A percentile compares a stretch with the other conserved stretches of the same genome.
phyloP scores from a whole-genome alignment of 2,888 invertebrate species.

The Cheilosia urbana region DNA sequence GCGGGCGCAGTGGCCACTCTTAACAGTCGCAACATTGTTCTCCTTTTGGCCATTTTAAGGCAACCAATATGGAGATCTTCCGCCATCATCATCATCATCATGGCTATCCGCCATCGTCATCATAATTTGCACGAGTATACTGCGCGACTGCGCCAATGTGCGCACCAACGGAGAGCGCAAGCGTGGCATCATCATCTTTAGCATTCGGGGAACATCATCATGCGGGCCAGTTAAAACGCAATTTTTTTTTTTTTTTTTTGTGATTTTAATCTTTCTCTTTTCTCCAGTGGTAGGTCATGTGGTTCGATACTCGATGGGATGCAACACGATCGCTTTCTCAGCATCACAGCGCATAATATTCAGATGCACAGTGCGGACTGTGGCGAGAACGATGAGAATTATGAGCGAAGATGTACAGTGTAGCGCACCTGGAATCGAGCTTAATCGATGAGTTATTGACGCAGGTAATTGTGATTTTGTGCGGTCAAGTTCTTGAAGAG shows the following conservation, averaged over 20 bases:
- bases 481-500: too few species aligned
- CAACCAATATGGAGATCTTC: slow-evolving; percentile 44
- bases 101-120: slow-evolving; percentile 42
- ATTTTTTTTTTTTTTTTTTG: slow-evolving; percentile 42
- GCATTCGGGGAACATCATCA: slow-evolving; percentile 68
- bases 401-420: slow-evolving; percentile 11
- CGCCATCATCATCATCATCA: slow-evolving; percentile 57
- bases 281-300: slow-evolving; percentile 62
- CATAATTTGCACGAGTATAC: slow-evolving; percentile 35
- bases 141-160: neutral
- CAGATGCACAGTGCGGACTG: neutral
- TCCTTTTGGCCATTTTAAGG: slow-evolving; percentile 55
- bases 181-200: slow-evolving; percentile 61
- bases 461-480: too few species aligned
- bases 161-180: slow-evolving; percentile 24
- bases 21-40: slow-evolving; percentile 38
- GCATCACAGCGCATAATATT: slow-evolving; percentile 16
- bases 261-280: slow-evolving; percentile 67
- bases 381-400: slow-evolving; percentile 12
- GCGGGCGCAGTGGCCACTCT: slow-evolving; percentile 54
- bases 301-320: slow-evolving; percentile 74
- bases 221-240: slow-evolving; percentile 73
- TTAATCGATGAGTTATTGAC: slow-evolving; percentile 1
- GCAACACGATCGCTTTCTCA: slow-evolving; percentile 70
- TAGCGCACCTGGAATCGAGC: neutral